phyloP scores from a whole-genome alignment of 2,888 invertebrate genomes.

The Oxyscelio sp. region DNA sequence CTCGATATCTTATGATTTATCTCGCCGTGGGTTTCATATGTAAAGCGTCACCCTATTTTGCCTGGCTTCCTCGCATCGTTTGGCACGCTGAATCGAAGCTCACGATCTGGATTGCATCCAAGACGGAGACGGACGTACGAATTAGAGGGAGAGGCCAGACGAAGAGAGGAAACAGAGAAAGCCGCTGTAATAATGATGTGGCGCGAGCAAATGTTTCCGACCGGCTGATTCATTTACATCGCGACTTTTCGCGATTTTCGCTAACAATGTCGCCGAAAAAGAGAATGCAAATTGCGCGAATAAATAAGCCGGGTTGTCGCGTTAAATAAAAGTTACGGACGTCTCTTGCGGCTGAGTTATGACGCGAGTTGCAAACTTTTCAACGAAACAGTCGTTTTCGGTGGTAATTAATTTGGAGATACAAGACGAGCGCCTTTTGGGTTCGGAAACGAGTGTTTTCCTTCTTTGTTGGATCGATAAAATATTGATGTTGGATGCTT shows the following conservation, averaged over 20 bases:
- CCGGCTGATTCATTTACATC: constrained; percentile 59
- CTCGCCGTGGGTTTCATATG: constrained; percentile 47
- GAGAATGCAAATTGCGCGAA: constrained; percentile 63
- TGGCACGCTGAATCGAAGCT: constrained; percentile 57
- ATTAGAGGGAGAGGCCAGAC: not conserved
- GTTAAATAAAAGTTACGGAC: constrained; percentile 57
- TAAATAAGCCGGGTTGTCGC: constrained; percentile 68
- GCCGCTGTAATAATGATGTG: constrained; percentile 64
- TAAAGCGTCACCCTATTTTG: constrained; percentile 65
- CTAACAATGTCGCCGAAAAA: constrained; percentile 50
- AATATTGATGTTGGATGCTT: no score
- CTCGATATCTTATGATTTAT: constrained; percentile 62
- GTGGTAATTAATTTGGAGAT: no score
- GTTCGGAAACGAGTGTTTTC: no score
- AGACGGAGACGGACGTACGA: constrained; percentile 3
- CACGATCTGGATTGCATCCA: constrained; percentile 61
- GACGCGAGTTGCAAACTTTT: constrained; percentile 49
- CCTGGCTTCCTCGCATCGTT: constrained; percentile 43
- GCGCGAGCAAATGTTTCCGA: constrained; percentile 53
- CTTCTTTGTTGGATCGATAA: no score
- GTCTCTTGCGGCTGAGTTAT: constrained; percentile 47
- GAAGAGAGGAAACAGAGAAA: constrained; percentile 24
- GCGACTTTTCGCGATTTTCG: constrained; percentile 52
- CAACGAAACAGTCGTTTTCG: constrained; percentile 59
- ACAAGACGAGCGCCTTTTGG: no score